phyloP scores from a whole-genome alignment of 1,140 invertebrate genomes.

The Popillia japonica region DNA sequence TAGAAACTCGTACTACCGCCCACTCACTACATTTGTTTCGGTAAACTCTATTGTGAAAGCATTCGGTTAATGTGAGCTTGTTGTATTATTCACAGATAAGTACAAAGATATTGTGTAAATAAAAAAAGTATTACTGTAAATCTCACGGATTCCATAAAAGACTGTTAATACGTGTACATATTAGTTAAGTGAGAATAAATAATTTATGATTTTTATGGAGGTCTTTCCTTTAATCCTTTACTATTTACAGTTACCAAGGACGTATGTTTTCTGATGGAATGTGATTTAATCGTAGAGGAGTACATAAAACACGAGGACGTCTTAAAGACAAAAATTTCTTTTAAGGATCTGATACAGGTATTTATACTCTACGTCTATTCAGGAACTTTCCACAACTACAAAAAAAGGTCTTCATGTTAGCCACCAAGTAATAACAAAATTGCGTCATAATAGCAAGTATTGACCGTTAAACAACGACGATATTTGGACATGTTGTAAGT shows the following conservation, averaged over 20 bases:
- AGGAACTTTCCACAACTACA: too few species aligned
- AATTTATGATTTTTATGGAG: constrained; percentile 31
- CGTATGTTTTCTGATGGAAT: too few species aligned
- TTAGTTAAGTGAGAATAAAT: constrained; percentile 30
- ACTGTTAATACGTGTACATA: constrained; percentile 37
- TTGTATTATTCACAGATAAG: background rate
- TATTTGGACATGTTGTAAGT: too few species aligned
- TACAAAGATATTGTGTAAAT: constrained; percentile 29
- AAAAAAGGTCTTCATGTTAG: too few species aligned
- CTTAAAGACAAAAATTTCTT: too few species aligned
- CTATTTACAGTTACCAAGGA: background rate
- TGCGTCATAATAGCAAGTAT: too few species aligned
- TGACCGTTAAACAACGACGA: too few species aligned
- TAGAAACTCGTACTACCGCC: background rate
- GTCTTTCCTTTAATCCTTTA: background rate
- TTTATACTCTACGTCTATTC: too few species aligned
- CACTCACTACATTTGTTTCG: background rate
- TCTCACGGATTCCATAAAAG: constrained; percentile 34
- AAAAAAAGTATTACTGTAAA: constrained; percentile 36
- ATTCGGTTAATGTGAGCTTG: constrained; percentile 9
- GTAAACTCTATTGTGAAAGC: background rate
- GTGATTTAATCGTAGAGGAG: too few species aligned
- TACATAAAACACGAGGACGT: too few species aligned
- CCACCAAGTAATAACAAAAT: too few species aligned
- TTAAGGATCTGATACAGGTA: too few species aligned